A percentile compares a stretch with the other conserved stretches of the same genome.
These are phyloP conservation scores for Xestia sexstrigata DNA, from an alignment of 2,888 invertebrate genomes.

Conservation along the genomic window DNA sequence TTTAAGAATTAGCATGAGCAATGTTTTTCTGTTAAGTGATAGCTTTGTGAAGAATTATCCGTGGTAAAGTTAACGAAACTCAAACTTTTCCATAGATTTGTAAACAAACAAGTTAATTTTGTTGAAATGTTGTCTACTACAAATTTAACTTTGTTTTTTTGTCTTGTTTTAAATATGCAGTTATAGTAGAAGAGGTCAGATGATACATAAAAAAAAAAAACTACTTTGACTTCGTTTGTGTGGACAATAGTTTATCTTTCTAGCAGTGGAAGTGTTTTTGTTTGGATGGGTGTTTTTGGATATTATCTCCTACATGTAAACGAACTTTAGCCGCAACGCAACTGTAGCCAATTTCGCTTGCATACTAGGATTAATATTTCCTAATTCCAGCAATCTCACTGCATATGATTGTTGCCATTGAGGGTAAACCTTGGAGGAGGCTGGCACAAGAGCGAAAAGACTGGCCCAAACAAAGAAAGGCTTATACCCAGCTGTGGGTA, in stretches of 20 bases:
- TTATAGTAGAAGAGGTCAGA: background rate
- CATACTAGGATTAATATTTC: too few relatives aligned
- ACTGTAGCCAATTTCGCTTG: background rate
- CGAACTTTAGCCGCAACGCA: too few relatives aligned
- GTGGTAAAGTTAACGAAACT: background rate
- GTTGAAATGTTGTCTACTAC: background rate
- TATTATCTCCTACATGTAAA: background rate
- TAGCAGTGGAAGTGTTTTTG: background rate
- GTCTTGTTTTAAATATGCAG: background rate
- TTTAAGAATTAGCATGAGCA: constrained; percentile 3
- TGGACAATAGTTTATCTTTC: background rate
- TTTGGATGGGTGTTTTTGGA: background rate
- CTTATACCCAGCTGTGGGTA: background rate
- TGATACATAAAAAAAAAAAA: background rate
- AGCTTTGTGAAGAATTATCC: background rate
- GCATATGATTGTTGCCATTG: too few relatives aligned
- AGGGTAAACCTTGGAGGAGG: background rate
- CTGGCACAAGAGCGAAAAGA: background rate
- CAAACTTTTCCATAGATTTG: background rate
- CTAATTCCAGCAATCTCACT: too few relatives aligned
- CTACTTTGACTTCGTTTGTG: too few relatives aligned
- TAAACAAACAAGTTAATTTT: background rate
- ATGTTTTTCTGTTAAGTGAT: background rate
- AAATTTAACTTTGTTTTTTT: background rate
- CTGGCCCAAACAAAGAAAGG: background rate